Conservation (phyloP, 1,140 invertebrate species). For the Solenopsis invicta region DNA sequence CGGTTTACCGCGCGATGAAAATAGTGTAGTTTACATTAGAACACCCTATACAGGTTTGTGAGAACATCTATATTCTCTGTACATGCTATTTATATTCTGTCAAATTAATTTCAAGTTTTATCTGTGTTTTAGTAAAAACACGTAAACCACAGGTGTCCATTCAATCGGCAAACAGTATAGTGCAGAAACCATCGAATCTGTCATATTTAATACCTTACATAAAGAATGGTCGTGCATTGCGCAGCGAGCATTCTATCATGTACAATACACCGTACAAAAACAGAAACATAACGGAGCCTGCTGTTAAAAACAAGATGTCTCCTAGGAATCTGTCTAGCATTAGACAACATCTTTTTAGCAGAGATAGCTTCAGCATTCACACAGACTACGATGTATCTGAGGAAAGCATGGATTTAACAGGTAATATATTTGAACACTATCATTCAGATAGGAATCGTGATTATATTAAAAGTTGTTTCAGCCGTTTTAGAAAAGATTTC, state of each 20-base stretch:
- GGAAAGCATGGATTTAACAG: constrained; percentile 83
- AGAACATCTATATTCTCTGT: background rate
- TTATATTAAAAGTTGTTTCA: constrained; percentile 10
- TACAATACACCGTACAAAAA: constrained; percentile 82
- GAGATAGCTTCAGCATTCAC: constrained; percentile 80
- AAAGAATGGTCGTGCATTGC: constrained; percentile 81
- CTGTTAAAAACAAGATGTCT: constrained; percentile 74
- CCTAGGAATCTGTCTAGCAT: constrained; percentile 79
- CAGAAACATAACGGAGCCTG: constrained; percentile 56
- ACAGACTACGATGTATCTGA: constrained; percentile 75
- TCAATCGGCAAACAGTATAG: constrained; percentile 80
- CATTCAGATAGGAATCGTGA: background rate
- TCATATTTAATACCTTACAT: constrained; percentile 85
- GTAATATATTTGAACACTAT: constrained; percentile 65
- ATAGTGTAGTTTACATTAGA: constrained; percentile 79
- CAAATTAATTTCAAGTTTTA: background rate
- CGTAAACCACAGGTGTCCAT: constrained; percentile 83
- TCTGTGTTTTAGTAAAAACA: constrained; percentile 79
- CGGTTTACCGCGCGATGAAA: constrained; percentile 73
- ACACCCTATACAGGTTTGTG: constrained; percentile 84
- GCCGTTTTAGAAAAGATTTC: constrained; percentile 37
- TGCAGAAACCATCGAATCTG: constrained; percentile 77
- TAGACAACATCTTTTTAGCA: constrained; percentile 85
- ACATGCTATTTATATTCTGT: background rate
- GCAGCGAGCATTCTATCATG: constrained; percentile 84